Percentiles rank a stretch among this genome's conserved stretches.
phyloP scores from a whole-genome alignment of 1,140 invertebrate genomes.

The Bombus balteatus region DNA sequence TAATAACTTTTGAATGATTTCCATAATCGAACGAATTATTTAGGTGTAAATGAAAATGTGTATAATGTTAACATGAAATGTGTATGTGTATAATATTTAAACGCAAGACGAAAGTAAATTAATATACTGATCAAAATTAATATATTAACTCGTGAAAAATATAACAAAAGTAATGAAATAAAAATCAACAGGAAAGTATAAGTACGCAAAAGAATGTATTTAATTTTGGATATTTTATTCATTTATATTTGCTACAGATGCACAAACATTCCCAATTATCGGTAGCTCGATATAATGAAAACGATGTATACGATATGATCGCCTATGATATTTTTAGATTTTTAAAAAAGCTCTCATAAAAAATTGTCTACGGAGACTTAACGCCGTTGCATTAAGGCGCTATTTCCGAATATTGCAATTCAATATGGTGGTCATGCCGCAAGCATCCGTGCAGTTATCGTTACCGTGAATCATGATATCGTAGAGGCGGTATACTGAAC shows the following conservation, averaged over 20 bases:
- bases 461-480: constrained; percentile 65
- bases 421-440: constrained; percentile 52
- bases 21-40: neutral
- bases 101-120: neutral
- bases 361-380: neutral
- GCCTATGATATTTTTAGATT: neutral
- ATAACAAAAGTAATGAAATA: neutral
- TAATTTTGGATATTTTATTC: neutral
- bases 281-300: neutral
- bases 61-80: too few species aligned
- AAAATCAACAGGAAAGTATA: neutral
- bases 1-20: neutral
- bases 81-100: neutral
- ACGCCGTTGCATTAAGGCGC: constrained; percentile 29
- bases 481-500: constrained; percentile 41
- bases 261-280: neutral
- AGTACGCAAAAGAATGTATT: too few species aligned
- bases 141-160: neutral
- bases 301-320: neutral
- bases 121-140: neutral
- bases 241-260: neutral
- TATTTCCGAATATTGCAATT: constrained; percentile 65
- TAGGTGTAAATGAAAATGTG: neutral
- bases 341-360: neutral
- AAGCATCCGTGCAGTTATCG: constrained; percentile 61